phyloP scores from a whole-genome alignment of 2,888 invertebrate genomes.

The Tenthredo livida region DNA sequence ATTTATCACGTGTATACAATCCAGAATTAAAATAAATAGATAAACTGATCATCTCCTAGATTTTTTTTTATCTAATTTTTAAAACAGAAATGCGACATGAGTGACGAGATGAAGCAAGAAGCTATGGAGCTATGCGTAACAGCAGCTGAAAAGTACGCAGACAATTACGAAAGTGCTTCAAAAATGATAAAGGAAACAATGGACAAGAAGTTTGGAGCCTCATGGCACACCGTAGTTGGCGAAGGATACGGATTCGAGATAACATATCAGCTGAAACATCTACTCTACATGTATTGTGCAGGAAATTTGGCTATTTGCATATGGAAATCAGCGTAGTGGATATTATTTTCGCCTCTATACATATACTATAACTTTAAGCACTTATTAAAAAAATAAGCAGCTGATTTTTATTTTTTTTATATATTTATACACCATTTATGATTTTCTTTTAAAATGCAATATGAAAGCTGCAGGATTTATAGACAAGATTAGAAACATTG shows the following conservation, averaged over 20 bases:
- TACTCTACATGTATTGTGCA: constrained; percentile 94
- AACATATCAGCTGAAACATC: constrained; percentile 93
- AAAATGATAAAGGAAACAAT: constrained; percentile 95
- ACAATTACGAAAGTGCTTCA: constrained; percentile 92
- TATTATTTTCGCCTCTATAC: not conserved
- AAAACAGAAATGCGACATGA: constrained; percentile 84
- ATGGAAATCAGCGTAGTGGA: constrained; percentile 67
- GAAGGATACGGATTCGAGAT: constrained; percentile 97
- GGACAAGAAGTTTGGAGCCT: constrained; percentile 96
- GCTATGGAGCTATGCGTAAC: constrained; percentile 94
- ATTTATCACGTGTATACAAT: not conserved
- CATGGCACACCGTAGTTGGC: constrained; percentile 92
- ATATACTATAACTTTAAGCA: not conserved
- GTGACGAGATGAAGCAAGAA: constrained; percentile 94
- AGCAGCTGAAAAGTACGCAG: constrained; percentile 94
- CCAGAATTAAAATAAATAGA: not conserved
- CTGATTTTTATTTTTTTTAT: not conserved
- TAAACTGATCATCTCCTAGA: not conserved
- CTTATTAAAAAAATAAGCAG: not conserved
- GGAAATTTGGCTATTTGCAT: constrained; percentile 87
- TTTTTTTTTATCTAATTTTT: not conserved
- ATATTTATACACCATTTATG: not conserved
- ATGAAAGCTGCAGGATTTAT: not conserved
- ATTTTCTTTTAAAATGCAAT: not conserved
- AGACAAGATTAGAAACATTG: not conserved